Evolutionary conservation across 2,113 vertebrate genomes (phyloP), one percentile per base, ranked within the genome.

Genomic region (Lota lota): DNA sequence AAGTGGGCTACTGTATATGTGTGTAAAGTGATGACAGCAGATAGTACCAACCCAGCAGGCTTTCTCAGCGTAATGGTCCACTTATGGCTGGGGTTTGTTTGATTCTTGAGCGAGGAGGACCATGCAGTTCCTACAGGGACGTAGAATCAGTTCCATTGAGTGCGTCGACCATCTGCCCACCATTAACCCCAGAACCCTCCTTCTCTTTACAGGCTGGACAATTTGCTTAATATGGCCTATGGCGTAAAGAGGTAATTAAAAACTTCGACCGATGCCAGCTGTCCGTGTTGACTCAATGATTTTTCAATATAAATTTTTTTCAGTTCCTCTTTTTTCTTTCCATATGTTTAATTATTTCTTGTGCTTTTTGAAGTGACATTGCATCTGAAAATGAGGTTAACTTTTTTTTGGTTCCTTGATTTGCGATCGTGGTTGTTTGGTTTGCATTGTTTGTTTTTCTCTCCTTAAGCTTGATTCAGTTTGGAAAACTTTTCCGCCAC

Each of bases 221-320:
- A 99, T 98, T 98, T 99, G 97, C 97, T 99, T 98, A 99, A 99
- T 98, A 99, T 99, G 98, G 98, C 98, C 96, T 99, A 99, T 99
- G 98, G 98, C 95, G 98, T 99, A 96, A 99, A 99, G 97, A 99
- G 98, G 98, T 99, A 98, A 99, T 98, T 98, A 97, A 96, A 97
- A 90, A 97, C 95, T 98, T 95, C 95, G 95, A 95, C 95, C 93
- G 97, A 95, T 98, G 95, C 97, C 97, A 98, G 97, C 98, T 98
- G 96, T 97, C 97, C 94, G 93, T 98, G 94, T 98, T 98, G 95
- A 95, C 95, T 95, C 89, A 91, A 87, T 93, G 74, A 83, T 92
- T 92, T 89, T 89, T 88, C 83, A 76, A 66, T 67, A 80, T 85
- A 86, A 85, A 70, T 76, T 81, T 87, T 83, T 87, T 82, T 81